Conservation (phyloP, 2,797 vertebrate species). For the Fundulus diaphanus region DNA sequence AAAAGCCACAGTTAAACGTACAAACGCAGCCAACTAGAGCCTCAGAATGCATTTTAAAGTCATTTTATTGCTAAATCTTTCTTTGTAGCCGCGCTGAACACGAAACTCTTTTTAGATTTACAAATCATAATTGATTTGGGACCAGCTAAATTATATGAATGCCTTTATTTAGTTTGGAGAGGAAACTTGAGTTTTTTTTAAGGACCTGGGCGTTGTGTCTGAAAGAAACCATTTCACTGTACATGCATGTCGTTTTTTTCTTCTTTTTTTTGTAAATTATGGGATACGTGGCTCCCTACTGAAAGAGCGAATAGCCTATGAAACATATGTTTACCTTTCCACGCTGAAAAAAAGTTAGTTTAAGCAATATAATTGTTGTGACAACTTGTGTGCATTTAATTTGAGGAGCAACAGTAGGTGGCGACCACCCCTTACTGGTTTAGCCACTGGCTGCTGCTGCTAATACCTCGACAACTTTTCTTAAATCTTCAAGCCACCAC, state of each 20-base stretch:
- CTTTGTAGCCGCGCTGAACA: too few species aligned
- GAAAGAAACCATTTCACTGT: constrained; percentile 21
- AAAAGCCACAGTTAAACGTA: too few species aligned
- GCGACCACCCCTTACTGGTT: too few species aligned
- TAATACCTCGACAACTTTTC: too few species aligned
- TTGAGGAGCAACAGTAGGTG: background rate
- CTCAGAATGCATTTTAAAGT: too few species aligned
- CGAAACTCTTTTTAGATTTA: too few species aligned
- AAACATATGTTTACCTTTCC: background rate
- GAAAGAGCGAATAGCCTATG: background rate
- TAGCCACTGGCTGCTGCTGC: too few species aligned
- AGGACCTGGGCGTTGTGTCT: constrained; percentile 16
- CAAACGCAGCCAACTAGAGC: too few species aligned
- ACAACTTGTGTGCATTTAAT: background rate
- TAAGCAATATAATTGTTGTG: background rate
- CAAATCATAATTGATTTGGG: too few species aligned
- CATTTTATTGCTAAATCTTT: too few species aligned
- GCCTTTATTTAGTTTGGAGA: constrained; percentile 34
- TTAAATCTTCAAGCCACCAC: background rate
- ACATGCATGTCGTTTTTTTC: constrained; percentile 7
- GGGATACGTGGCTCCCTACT: constrained; percentile 40
- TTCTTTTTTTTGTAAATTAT: constrained; percentile 37
- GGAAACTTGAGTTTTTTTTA: constrained; percentile 18
- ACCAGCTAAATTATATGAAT: constrained; percentile 12
- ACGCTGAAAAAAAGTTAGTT: background rate